Evolutionary conservation across 2,113 vertebrate species (phyloP).

Genomic region (Anser cygnoides): DNA sequence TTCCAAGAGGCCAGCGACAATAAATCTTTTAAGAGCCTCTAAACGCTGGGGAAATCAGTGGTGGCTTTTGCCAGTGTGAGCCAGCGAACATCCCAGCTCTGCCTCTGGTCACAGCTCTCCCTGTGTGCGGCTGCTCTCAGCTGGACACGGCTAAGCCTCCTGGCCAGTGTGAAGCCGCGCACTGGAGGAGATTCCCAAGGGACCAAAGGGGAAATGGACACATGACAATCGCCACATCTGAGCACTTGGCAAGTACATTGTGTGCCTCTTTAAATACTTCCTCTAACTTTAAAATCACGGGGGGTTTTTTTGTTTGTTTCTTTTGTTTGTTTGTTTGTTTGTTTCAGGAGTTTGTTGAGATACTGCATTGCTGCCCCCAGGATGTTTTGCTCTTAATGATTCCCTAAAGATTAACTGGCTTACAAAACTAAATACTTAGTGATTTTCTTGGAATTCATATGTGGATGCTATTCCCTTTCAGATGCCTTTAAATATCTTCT

Average conservation of each 20-base stretch:
- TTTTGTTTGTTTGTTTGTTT: not conserved
- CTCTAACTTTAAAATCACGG: not conserved
- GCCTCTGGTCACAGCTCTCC: not conserved
- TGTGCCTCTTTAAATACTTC: not conserved
- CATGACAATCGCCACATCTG: not conserved
- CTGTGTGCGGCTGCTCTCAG: not conserved
- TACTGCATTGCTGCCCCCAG: not conserved
- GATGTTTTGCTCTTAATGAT: not conserved
- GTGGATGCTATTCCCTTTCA: not conserved
- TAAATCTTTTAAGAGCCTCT: not conserved
- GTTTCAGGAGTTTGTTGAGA: not conserved
- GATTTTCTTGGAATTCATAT: not conserved
- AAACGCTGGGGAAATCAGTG: not conserved
- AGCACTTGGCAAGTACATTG: not conserved
- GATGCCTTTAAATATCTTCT: not conserved
- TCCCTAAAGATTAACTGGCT: not conserved
- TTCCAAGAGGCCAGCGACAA: not conserved
- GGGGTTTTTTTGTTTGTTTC: too few species aligned
- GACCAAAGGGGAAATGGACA: not conserved
- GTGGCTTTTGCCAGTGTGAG: not conserved
- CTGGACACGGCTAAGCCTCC: not conserved
- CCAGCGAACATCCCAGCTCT: not conserved
- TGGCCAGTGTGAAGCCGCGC: fast-evolving
- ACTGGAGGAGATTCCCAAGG: not conserved
- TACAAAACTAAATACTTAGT: not conserved